phyloP scores from a whole-genome alignment of 1,140 invertebrate genomes.

The Tribolium madens region DNA sequence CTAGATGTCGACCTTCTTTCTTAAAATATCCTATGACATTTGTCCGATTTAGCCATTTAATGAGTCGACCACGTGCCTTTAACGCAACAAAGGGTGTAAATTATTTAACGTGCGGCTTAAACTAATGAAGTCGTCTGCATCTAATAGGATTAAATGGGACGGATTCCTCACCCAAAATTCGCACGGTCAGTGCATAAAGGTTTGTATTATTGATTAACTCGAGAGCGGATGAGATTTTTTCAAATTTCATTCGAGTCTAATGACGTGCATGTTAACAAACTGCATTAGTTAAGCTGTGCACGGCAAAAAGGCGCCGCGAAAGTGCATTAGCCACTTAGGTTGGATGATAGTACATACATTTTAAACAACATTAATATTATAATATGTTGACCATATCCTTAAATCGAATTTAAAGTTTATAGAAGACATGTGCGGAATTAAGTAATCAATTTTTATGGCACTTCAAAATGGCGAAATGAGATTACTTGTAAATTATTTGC shows the following conservation, averaged over 20 bases:
- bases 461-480: neutral
- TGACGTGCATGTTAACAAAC: neutral
- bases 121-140: slow-evolving; percentile 52
- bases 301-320: neutral
- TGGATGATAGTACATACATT: neutral
- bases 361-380: neutral
- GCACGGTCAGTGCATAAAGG: neutral
- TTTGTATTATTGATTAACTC: neutral
- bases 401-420: neutral
- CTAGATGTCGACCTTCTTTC: neutral
- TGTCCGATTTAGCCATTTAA: neutral
- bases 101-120: slow-evolving; percentile 52
- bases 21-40: neutral
- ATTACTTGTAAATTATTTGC: too few relatives aligned
- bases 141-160: slow-evolving; percentile 50
- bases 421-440: neutral
- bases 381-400: neutral
- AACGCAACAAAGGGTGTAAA: slow-evolving; percentile 50
- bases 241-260: neutral
- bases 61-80: slow-evolving; percentile 40
- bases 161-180: neutral
- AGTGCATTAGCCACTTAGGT: neutral
- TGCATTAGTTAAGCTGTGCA: slow-evolving; percentile 16
- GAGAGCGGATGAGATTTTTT: neutral
- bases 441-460: neutral